Percentiles rank a stretch among this genome's conserved stretches.
These are phyloP conservation scores for Apteryx owenii DNA, from an alignment of 2,113 vertebrate species.

Conservation along the genomic window DNA sequence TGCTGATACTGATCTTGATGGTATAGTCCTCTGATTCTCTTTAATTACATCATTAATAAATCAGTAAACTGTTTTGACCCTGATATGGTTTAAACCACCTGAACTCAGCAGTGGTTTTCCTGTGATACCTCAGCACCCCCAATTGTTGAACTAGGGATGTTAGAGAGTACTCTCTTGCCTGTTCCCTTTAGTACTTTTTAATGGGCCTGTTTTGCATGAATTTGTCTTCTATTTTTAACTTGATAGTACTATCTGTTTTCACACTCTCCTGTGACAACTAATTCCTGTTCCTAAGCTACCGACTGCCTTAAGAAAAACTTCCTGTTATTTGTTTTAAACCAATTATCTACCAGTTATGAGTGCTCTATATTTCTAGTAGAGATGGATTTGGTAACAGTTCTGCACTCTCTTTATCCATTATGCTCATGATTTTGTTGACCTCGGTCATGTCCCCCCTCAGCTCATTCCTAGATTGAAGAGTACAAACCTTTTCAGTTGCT, in stretches of 20 bases:
- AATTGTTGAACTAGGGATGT: background rate
- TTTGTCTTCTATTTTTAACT: background rate
- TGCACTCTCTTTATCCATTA: background rate
- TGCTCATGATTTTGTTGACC: background rate
- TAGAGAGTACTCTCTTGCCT: background rate
- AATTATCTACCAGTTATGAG: background rate
- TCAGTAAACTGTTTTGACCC: background rate
- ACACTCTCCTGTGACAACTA: background rate
- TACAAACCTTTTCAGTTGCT: background rate
- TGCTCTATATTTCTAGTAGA: background rate
- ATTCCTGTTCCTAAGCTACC: background rate
- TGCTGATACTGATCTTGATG: background rate
- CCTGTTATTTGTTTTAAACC: background rate
- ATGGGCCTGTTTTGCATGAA: background rate
- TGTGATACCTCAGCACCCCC: background rate
- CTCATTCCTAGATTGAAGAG: background rate
- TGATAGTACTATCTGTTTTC: background rate
- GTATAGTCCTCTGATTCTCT: background rate
- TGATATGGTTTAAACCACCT: background rate
- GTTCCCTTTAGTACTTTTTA: background rate
- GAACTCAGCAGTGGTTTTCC: background rate
- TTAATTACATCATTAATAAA: background rate
- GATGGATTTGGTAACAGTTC: background rate
- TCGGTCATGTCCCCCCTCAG: background rate
- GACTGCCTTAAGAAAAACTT: background rate